Percentiles rank a stretch among this genome's conserved stretches.
phyloP scores from a whole-genome alignment of 2,888 invertebrate genomes.

The Cyrtodaria siliqua region DNA sequence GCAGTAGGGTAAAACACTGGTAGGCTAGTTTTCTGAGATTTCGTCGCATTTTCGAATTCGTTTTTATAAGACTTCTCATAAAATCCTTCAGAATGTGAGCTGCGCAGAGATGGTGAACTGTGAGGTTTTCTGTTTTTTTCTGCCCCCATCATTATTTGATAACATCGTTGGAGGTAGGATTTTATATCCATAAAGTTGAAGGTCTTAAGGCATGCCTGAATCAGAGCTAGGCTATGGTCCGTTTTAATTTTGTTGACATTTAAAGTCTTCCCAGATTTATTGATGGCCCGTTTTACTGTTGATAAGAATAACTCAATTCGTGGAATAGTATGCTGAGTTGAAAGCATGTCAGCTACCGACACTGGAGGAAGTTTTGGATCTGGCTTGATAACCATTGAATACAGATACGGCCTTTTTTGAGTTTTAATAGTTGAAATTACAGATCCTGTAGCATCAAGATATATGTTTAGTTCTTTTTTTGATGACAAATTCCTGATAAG shows the following conservation, averaged over 20 bases:
- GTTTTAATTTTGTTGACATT: slow-evolving; percentile 24
- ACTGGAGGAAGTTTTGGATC: slow-evolving; percentile 24
- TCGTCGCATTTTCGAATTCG: not conserved
- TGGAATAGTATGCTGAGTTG: slow-evolving; percentile 19
- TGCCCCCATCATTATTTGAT: not conserved
- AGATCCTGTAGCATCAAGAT: slow-evolving; percentile 38
- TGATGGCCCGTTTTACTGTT: not conserved
- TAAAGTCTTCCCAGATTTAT: not conserved
- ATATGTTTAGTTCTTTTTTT: not conserved
- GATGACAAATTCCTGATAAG: not conserved
- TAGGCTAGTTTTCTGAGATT: not conserved
- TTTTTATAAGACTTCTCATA: not conserved
- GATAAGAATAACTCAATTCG: slow-evolving; percentile 14
- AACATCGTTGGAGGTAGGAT: slow-evolving; percentile 5
- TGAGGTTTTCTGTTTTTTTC: slow-evolving; percentile 1
- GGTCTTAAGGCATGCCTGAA: slow-evolving; percentile 14
- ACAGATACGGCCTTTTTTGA: slow-evolving; percentile 28
- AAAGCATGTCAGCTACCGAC: slow-evolving; percentile 20
- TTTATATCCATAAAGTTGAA: slow-evolving; percentile 23
- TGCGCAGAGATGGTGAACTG: too few species aligned
- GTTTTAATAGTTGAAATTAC: slow-evolving; percentile 9
- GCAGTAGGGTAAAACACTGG: slow-evolving; percentile 5
- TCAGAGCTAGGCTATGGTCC: slow-evolving; percentile 26
- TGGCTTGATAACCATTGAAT: slow-evolving; percentile 35
- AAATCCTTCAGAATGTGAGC: slow-evolving; percentile 18